Percentiles rank a stretch among this genome's conserved stretches.
Conservation (phyloP, 2,113 vertebrate genomes). For the Lutjanus erythropterus region DNA sequence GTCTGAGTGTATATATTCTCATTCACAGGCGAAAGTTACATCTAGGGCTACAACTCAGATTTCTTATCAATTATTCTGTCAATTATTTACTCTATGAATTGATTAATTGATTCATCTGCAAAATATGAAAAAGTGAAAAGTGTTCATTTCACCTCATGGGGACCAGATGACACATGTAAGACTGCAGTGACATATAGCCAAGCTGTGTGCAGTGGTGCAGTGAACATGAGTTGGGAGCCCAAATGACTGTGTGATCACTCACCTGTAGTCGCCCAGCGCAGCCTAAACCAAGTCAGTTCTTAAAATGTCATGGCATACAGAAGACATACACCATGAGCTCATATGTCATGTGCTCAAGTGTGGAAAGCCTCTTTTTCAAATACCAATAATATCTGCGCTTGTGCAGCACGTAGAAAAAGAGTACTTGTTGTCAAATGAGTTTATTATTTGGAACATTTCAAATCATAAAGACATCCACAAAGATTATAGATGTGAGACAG, state of each 20-base stretch:
- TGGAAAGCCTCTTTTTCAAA: constrained; percentile 4
- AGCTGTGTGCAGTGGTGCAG: background rate
- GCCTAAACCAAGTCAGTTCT: background rate
- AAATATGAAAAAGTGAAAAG: too few species aligned
- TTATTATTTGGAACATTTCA: constrained; percentile 1
- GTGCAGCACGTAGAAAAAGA: background rate
- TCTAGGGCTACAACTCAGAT: too few species aligned
- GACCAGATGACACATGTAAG: background rate
- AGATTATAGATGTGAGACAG: background rate
- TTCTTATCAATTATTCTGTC: too few species aligned
- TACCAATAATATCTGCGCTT: background rate
- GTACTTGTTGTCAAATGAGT: background rate
- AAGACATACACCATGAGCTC: background rate
- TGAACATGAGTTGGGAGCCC: background rate
- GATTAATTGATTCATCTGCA: too few species aligned
- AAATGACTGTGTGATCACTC: background rate
- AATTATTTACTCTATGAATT: too few species aligned
- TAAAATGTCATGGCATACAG: background rate
- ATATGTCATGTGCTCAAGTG: background rate
- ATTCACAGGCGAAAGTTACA: too few species aligned
- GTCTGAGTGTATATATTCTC: too few species aligned
- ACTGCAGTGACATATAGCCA: background rate
- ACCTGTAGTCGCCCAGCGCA: background rate
- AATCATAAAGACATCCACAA: background rate
- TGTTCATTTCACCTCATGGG: too few species aligned